Evolutionary conservation across 2,113 vertebrate species (phyloP).

Genomic region (Silurus asotus): DNA sequence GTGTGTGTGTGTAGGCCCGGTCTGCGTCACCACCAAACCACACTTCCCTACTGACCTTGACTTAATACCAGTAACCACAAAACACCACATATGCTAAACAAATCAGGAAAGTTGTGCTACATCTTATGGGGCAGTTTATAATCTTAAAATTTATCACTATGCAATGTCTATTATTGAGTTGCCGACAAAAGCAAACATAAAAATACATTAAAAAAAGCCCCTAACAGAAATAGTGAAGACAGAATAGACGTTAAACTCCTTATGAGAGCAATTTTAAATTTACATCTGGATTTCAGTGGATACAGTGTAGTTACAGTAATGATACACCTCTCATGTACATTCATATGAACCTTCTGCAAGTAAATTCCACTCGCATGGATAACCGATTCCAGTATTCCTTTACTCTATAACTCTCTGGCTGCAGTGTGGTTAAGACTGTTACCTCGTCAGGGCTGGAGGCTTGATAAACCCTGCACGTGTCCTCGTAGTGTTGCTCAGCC

Average conservation of each 20-base stretch:
- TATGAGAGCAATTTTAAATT: neutral
- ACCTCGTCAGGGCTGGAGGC: constrained; percentile 97
- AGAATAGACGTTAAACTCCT: constrained; percentile 12
- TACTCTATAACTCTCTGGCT: neutral
- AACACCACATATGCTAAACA: constrained; percentile 31
- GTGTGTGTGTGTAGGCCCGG: constrained; percentile 4
- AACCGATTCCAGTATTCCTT: neutral
- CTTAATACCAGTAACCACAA: constrained; percentile 29
- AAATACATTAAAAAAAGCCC: neutral
- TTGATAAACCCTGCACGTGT: constrained; percentile 95
- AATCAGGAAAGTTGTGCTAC: constrained; percentile 8
- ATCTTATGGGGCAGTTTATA: neutral
- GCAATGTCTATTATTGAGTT: neutral
- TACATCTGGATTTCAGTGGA: neutral
- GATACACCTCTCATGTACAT: neutral
- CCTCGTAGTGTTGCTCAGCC: constrained; percentile 93
- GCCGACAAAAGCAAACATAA: no score
- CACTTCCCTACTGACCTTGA: constrained; percentile 28
- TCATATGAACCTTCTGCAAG: neutral
- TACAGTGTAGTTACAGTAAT: neutral
- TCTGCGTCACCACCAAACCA: constrained; percentile 41
- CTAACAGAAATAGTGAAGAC: neutral
- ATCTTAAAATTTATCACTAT: neutral
- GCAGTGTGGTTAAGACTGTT: neutral
- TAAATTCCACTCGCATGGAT: neutral